These are phyloP conservation scores for Sebastes hubbsi DNA, from an alignment of 2,797 vertebrate genomes.

Conservation along the genomic window DNA sequence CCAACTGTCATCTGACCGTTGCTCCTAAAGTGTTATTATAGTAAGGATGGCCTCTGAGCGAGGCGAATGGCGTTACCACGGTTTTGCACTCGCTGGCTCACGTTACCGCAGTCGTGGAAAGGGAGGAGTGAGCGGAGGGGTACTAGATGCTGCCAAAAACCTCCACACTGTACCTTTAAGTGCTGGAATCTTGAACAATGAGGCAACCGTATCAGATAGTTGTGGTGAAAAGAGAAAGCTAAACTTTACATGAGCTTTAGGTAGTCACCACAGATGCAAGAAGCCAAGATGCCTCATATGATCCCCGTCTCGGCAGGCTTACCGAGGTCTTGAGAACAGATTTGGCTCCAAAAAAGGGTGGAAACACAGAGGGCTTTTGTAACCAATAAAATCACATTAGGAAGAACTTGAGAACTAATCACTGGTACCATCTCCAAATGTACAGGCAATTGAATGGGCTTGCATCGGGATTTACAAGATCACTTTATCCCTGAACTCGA, in stretches of 20 bases:
- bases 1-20: too few relatives aligned
- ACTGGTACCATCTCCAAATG: slow-evolving; percentile 27
- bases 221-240: not conserved
- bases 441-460: slow-evolving; percentile 26
- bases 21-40: too few relatives aligned
- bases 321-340: not conserved
- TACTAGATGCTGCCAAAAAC: too few relatives aligned
- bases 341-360: not conserved
- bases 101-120: too few relatives aligned
- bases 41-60: too few relatives aligned
- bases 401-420: slow-evolving; percentile 32
- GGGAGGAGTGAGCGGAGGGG: too few relatives aligned
- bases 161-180: not conserved
- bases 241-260: not conserved
- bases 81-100: too few relatives aligned
- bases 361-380: slow-evolving; percentile 12
- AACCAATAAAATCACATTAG: slow-evolving; percentile 37
- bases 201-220: not conserved
- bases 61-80: too few relatives aligned
- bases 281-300: slow-evolving; percentile 1
- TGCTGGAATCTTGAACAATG: not conserved
- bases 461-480: slow-evolving; percentile 39
- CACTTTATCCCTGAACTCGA: slow-evolving; percentile 36
- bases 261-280: not conserved
- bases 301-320: not conserved